These are phyloP conservation scores for Streptopelia turtur DNA, from an alignment of 2,797 vertebrate genomes.

Conservation along the genomic window DNA sequence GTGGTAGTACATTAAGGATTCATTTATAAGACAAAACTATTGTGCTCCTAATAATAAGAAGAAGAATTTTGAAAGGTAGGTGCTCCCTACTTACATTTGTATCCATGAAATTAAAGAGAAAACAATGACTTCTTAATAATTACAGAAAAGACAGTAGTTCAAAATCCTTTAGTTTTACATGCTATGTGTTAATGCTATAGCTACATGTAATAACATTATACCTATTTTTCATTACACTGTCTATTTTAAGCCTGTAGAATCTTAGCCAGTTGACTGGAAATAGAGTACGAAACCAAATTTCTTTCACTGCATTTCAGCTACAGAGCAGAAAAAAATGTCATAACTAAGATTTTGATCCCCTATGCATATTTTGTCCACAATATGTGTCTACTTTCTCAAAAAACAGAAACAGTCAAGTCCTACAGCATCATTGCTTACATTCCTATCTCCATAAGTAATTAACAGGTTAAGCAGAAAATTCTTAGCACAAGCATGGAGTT, in stretches of 20 bases:
- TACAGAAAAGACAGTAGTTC: not conserved
- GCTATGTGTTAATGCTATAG: not conserved
- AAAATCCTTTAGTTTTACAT: not conserved
- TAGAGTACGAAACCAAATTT: not conserved
- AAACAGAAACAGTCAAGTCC: not conserved
- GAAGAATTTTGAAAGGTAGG: fast-evolving
- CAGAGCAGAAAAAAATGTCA: not conserved
- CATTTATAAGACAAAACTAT: not conserved
- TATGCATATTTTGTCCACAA: not conserved
- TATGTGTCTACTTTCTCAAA: not conserved
- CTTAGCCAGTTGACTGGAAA: not conserved
- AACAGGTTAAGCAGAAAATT: not conserved
- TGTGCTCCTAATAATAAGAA: fast-evolving
- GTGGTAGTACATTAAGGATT: not conserved
- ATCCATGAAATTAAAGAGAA: not conserved
- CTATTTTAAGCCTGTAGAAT: not conserved
- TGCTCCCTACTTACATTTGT: not conserved
- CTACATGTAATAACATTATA: not conserved
- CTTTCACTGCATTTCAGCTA: not conserved
- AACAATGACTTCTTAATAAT: not conserved
- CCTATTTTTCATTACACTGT: not conserved
- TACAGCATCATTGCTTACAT: not conserved
- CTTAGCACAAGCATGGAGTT: not conserved
- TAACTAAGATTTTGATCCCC: not conserved
- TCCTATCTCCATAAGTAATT: not conserved